phyloP scores from a whole-genome alignment of 2,113 vertebrate genomes.

The Bombycilla garrulus region DNA sequence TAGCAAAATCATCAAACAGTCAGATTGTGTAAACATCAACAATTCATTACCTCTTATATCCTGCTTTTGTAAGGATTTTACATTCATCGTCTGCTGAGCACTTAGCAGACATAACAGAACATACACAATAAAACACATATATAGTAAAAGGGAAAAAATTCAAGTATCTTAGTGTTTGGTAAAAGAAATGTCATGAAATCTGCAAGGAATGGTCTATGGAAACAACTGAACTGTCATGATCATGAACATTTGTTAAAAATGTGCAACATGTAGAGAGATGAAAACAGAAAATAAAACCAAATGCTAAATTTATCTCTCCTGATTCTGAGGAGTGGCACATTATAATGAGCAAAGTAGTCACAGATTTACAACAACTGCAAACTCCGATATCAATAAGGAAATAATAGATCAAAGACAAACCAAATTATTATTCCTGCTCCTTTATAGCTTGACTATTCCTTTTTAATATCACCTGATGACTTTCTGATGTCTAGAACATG shows the following conservation, averaged over 20 bases:
- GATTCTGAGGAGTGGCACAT: neutral
- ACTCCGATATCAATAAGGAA: neutral
- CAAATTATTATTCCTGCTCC: neutral
- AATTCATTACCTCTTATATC: neutral
- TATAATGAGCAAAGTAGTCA: neutral
- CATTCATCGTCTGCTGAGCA: neutral
- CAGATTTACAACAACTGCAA: neutral
- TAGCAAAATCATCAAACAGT: neutral
- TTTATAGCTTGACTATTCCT: neutral
- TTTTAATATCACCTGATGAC: neutral
- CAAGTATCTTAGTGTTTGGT: neutral
- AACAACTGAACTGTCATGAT: neutral
- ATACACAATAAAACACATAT: neutral
- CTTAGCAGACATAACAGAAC: neutral
- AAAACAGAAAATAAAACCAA: neutral
- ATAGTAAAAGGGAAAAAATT: neutral
- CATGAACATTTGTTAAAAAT: neutral
- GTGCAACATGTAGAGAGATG: neutral
- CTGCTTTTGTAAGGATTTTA: neutral
- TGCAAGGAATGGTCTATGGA: neutral
- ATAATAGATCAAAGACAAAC: neutral
- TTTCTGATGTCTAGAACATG: neutral
- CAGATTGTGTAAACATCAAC: neutral
- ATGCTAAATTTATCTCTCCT: neutral
- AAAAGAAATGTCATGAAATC: neutral